Percentiles rank a stretch among this genome's conserved stretches.
Evolutionary conservation across 2,113 vertebrate species (phyloP).

Genomic region (Gnathonemus longibarbis): DNA sequence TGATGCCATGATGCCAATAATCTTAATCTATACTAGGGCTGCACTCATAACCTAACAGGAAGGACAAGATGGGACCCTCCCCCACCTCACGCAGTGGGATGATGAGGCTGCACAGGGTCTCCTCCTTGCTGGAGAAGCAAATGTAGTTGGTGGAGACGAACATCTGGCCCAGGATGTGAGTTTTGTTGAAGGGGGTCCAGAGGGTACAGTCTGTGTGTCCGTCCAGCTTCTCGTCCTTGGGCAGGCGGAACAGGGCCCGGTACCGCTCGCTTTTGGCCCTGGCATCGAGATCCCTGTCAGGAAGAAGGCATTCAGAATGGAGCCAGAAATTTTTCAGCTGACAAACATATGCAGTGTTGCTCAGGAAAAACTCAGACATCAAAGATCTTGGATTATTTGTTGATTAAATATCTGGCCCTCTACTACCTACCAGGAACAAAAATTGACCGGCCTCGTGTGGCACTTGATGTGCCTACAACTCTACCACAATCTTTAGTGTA

Average conservation of each 20-base stretch:
- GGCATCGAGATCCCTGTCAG: slow-evolving; percentile 83
- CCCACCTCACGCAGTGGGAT: slow-evolving; percentile 88
- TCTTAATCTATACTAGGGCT: background rate
- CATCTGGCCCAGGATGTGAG: slow-evolving; percentile 96
- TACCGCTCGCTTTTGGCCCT: slow-evolving; percentile 93
- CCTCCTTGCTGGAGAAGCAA: slow-evolving; percentile 96
- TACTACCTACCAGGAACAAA: background rate
- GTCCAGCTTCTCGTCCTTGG: slow-evolving; percentile 92
- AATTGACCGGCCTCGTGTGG: background rate
- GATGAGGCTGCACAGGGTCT: slow-evolving; percentile 90
- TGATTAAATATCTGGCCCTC: background rate
- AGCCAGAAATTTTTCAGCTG: background rate
- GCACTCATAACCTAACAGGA: background rate
- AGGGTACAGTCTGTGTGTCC: slow-evolving; percentile 96
- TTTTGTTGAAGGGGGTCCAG: slow-evolving; percentile 98
- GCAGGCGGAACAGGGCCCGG: slow-evolving; percentile 83
- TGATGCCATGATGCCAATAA: background rate
- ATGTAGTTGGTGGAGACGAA: slow-evolving; percentile 99
- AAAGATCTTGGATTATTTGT: background rate
- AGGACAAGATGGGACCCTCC: background rate
- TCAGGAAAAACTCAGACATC: background rate
- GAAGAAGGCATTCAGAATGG: background rate
- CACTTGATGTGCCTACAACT: background rate
- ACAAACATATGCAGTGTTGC: background rate
- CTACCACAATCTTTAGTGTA: background rate